Percentiles rank a stretch among this genome's conserved stretches.
Conservation (phyloP, 2,797 vertebrate genomes). For the Fundulus diaphanus region DNA sequence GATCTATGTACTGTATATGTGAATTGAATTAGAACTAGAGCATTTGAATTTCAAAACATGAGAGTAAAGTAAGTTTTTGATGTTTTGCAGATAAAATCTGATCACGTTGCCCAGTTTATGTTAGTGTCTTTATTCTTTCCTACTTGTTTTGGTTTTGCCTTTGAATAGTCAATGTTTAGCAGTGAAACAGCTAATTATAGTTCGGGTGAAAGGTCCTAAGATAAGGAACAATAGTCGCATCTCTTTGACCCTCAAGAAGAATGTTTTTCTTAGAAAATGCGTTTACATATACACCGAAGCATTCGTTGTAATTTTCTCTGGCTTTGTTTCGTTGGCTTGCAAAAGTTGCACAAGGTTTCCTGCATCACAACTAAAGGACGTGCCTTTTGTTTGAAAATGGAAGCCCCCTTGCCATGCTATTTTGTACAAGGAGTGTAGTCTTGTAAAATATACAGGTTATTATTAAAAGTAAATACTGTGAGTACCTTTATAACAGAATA, state of each 20-base stretch:
- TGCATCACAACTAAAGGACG: conserved; percentile 56
- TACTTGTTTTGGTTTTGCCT: conserved; percentile 14
- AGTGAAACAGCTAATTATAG: not conserved
- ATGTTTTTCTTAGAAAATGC: conserved; percentile 49
- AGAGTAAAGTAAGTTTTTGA: not conserved
- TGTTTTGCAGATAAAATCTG: not conserved
- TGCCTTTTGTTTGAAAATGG: conserved; percentile 45
- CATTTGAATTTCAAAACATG: conserved; percentile 3
- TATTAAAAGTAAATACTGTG: conserved; percentile 79
- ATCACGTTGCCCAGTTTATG: not conserved
- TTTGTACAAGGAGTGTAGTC: conserved; percentile 54
- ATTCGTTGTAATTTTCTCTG: conserved; percentile 28
- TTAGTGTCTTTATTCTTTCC: not conserved
- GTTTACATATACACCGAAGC: conserved; percentile 60
- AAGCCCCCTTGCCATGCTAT: conserved; percentile 43
- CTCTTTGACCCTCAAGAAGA: conserved; percentile 28
- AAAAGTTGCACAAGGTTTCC: conserved; percentile 67
- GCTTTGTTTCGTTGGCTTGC: conserved; percentile 41
- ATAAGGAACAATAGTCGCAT: conserved; percentile 1
- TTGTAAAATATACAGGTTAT: conserved; percentile 72
- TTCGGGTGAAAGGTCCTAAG: conserved; percentile 11
- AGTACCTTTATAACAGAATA: conserved; percentile 72
- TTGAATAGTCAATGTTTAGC: conserved; percentile 8
- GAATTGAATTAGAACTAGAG: not conserved
- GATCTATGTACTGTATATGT: no score